These are phyloP conservation scores for Neolamprologus fasciatus DNA, from an alignment of 2,113 vertebrate species.

Conservation along the genomic window DNA sequence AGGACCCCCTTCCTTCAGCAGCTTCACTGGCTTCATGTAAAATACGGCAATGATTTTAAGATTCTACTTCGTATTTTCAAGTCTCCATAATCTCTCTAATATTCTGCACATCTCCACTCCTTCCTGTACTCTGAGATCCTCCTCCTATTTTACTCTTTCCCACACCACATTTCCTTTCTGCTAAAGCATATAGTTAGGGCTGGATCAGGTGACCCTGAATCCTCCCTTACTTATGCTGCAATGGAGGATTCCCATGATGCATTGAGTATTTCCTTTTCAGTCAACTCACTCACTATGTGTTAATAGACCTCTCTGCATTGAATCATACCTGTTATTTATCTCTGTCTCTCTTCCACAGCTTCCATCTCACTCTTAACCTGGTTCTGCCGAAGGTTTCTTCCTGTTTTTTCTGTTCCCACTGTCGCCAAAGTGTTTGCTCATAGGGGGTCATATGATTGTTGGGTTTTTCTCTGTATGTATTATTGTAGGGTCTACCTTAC, in stretches of 20 bases:
- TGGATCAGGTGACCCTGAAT: background rate
- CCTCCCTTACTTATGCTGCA: background rate
- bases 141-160: background rate
- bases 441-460: background rate
- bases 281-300: background rate
- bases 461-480: background rate
- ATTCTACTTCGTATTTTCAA: background rate
- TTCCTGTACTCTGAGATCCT: background rate
- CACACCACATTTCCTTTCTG: background rate
- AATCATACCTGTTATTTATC: background rate
- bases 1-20: fast-evolving
- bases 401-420: background rate
- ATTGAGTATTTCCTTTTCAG: background rate
- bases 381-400: background rate
- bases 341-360: background rate
- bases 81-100: background rate
- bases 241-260: background rate
- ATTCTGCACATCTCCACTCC: background rate
- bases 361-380: background rate
- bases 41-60: background rate
- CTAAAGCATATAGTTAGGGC: background rate
- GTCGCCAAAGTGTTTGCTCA: background rate
- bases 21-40: background rate
- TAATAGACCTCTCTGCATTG: background rate
- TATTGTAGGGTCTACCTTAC: background rate